Evolutionary conservation across 1,140 invertebrate species (phyloP).

Genomic region (Theocolax elegans): DNA sequence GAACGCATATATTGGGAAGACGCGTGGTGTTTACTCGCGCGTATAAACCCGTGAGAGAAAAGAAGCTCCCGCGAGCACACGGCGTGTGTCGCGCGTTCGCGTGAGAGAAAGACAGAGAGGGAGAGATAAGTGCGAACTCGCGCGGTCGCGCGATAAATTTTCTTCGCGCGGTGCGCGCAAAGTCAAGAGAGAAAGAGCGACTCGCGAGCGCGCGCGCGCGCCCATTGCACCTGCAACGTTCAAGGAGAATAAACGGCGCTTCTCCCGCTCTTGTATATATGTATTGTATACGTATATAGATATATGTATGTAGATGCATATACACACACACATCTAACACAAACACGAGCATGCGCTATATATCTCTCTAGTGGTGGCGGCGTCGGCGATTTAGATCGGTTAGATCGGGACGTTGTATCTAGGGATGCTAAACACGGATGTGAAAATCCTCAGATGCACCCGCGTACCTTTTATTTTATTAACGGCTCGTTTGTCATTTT

Average conservation of each 20-base stretch:
- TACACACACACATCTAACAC: no score
- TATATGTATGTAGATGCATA: no score
- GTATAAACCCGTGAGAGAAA: neutral
- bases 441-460: neutral
- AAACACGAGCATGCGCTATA: slow-evolving; percentile 14
- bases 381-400: slow-evolving; percentile 16
- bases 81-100: neutral
- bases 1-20: no score
- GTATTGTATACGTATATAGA: no score
- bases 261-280: neutral
- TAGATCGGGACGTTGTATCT: slow-evolving; percentile 4
- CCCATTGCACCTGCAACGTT: slow-evolving; percentile 25
- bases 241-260: slow-evolving; percentile 27
- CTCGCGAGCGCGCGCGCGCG: neutral
- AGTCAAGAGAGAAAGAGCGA: slow-evolving; percentile 8
- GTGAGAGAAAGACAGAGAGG: neutral
- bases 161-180: neutral
- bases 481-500: slow-evolving; percentile 34
- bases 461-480: slow-evolving; percentile 11
- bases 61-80: neutral
- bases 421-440: slow-evolving; percentile 20
- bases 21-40: no score
- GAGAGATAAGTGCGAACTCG: neutral
- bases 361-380: slow-evolving; percentile 4
- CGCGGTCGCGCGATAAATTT: slow-evolving; percentile 29